phyloP scores from a whole-genome alignment of 2,797 vertebrate species.

The Spinibarbus caldwelli region DNA sequence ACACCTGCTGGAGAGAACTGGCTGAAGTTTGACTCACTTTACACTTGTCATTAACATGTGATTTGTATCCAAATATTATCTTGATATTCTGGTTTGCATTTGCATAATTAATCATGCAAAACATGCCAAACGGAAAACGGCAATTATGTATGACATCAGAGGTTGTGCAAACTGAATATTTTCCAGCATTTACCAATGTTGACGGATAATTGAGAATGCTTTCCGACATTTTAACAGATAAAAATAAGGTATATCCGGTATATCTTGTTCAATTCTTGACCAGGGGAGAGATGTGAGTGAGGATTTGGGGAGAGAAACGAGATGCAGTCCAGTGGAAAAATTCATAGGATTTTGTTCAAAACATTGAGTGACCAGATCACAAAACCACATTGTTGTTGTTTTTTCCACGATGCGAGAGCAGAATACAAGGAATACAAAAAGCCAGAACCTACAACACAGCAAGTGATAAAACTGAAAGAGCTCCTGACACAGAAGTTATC shows the following conservation, averaged over 20 bases:
- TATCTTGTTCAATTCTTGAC: not conserved
- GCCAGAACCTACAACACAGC: not conserved
- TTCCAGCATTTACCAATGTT: not conserved
- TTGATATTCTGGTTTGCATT: not conserved
- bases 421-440: not conserved
- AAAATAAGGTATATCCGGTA: not conserved
- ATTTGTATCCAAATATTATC: not conserved
- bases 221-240: not conserved
- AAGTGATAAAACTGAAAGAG: not conserved
- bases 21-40: not conserved
- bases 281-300: not conserved
- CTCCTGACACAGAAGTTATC: no score
- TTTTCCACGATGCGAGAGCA: not conserved
- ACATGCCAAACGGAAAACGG: not conserved
- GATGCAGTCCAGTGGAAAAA: constrained; percentile 7
- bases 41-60: not conserved
- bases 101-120: not conserved
- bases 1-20: not conserved
- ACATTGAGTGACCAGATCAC: constrained; percentile 6
- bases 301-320: not conserved
- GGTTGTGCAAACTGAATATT: not conserved
- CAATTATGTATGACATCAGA: not conserved
- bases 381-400: not conserved
- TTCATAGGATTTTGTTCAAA: no score
- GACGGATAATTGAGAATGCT: not conserved